phyloP scores from a whole-genome alignment of 2,113 vertebrate genomes.

The Hiodon alosoides region DNA sequence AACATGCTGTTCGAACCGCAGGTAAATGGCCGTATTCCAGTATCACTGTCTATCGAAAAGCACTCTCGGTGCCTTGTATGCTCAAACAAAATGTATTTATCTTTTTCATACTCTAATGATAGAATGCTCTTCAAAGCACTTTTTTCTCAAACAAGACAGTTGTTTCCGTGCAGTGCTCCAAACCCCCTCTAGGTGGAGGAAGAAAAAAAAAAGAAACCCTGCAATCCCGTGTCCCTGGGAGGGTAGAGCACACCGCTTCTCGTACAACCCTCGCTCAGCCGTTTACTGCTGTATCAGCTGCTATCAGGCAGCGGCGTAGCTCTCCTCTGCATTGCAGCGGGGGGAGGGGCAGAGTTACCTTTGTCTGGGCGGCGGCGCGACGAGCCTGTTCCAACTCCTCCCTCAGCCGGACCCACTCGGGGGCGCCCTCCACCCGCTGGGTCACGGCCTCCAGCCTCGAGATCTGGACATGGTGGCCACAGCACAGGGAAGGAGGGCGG shows the following conservation, averaged over 20 bases:
- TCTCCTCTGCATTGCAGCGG: conserved; percentile 17
- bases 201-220: neutral
- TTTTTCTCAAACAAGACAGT: neutral
- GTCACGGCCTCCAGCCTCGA: conserved; percentile 50
- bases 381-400: conserved; percentile 55
- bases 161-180: neutral
- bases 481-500: neutral
- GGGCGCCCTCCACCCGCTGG: conserved; percentile 27
- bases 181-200: neutral
- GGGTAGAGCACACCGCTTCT: neutral
- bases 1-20: neutral
- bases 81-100: too few relatives aligned
- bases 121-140: too few relatives aligned
- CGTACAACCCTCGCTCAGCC: neutral
- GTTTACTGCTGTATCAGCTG: conserved; percentile 1
- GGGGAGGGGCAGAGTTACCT: conserved; percentile 28
- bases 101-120: too few relatives aligned
- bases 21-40: neutral
- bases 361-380: conserved; percentile 19
- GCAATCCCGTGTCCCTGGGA: neutral
- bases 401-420: conserved; percentile 44
- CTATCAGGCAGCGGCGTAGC: neutral
- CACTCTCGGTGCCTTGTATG: neutral
- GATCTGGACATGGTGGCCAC: conserved; percentile 41
- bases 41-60: neutral